Evolutionary conservation across 2,797 vertebrate species (phyloP).

Genomic region (Mormyrops boulengeri): DNA sequence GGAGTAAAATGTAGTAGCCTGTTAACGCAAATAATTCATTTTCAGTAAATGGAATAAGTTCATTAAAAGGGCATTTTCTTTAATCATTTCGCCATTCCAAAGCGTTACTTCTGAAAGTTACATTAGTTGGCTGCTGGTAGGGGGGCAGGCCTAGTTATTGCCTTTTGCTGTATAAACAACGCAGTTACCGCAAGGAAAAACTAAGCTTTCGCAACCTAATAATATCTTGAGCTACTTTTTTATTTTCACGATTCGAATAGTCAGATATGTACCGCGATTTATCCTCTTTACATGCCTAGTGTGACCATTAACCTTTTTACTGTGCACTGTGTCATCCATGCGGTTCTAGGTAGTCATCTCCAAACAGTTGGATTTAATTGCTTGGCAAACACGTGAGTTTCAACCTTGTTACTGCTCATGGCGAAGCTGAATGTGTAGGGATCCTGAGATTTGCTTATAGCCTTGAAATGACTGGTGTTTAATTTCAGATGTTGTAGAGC

Average conservation of each 20-base stretch:
- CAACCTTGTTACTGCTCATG: background rate
- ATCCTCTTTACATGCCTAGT: background rate
- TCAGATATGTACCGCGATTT: background rate
- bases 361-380: constrained; percentile 89
- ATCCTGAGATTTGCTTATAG: background rate
- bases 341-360: constrained; percentile 84
- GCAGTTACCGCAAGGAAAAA: background rate
- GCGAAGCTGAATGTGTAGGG: background rate
- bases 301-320: background rate
- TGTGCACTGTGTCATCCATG: background rate
- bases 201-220: background rate
- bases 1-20: background rate
- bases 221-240: background rate
- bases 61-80: background rate
- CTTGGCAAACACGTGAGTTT: constrained; percentile 92
- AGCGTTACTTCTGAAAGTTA: background rate
- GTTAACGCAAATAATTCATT: background rate
- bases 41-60: background rate
- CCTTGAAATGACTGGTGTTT: background rate
- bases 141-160: background rate
- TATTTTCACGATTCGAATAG: background rate
- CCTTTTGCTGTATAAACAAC: background rate
- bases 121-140: background rate
- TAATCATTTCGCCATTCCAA: background rate
- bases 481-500: background rate